phyloP scores from a whole-genome alignment of 2,888 invertebrate genomes.

The Mystacides longicornis region DNA sequence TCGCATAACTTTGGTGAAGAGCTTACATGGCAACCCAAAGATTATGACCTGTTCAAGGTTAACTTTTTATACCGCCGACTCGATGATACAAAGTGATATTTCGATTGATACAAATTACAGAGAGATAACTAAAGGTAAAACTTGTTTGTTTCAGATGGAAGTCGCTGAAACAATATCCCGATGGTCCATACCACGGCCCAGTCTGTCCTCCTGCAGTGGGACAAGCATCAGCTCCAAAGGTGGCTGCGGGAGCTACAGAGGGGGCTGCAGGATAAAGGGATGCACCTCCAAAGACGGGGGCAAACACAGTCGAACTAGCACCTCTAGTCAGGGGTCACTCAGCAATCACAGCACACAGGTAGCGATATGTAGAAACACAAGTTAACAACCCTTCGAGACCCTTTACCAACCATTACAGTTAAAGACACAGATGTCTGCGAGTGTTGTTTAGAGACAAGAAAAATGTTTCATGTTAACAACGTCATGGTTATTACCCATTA shows the following conservation, averaged over 20 bases:
- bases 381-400: too few species aligned
- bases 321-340: conserved; percentile 53
- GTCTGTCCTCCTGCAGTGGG: conserved; percentile 42
- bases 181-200: conserved; percentile 82
- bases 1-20: not conserved
- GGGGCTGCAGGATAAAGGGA: conserved; percentile 33
- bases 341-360: conserved; percentile 76
- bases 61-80: too few species aligned
- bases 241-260: conserved; percentile 41
- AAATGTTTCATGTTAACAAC: too few species aligned
- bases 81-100: too few species aligned
- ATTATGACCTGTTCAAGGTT: not conserved
- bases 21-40: not conserved
- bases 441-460: too few species aligned
- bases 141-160: conserved; percentile 17
- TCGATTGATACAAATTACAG: too few species aligned
- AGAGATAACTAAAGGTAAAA: too few species aligned
- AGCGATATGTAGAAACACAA: too few species aligned
- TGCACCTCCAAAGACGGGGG: conserved; percentile 29
- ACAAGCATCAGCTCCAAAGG: conserved; percentile 5
- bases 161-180: conserved; percentile 27
- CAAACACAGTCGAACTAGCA: conserved; percentile 49
- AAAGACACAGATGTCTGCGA: too few species aligned
- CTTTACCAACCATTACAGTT: too few species aligned
- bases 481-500: too few species aligned